phyloP scores from a whole-genome alignment of 2,113 vertebrate genomes.

The Herpetotheres cachinnans region DNA sequence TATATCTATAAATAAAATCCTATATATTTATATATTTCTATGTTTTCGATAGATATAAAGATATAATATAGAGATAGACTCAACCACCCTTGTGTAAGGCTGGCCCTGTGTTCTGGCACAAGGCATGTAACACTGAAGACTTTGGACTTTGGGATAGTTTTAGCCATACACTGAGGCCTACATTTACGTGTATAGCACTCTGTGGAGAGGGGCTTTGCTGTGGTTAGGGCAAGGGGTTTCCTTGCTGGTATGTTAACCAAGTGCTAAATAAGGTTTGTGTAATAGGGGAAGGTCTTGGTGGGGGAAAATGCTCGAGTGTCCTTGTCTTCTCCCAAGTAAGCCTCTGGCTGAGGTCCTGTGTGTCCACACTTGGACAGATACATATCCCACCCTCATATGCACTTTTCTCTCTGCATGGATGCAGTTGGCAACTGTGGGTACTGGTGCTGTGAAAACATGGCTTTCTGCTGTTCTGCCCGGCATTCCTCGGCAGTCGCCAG shows the following conservation, averaged over 20 bases:
- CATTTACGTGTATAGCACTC: neutral
- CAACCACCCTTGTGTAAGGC: slow-evolving; percentile 58
- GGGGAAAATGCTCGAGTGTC: neutral
- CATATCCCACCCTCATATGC: slow-evolving; percentile 1
- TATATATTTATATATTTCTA: slow-evolving; percentile 85
- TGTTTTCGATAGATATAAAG: slow-evolving; percentile 80
- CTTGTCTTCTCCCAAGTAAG: neutral
- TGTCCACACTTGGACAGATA: neutral
- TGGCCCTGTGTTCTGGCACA: slow-evolving; percentile 51
- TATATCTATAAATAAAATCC: slow-evolving; percentile 81
- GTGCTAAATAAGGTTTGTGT: neutral
- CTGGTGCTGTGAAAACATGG: neutral
- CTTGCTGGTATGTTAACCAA: neutral
- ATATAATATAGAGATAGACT: slow-evolving; percentile 77
- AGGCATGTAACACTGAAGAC: slow-evolving; percentile 42
- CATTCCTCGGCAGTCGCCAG: accelerated
- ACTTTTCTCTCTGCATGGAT: slow-evolving; percentile 20
- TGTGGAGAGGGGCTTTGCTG: neutral
- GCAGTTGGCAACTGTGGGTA: accelerated
- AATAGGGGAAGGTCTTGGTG: neutral
- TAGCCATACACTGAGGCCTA: slow-evolving; percentile 49
- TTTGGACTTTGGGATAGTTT: slow-evolving; percentile 31
- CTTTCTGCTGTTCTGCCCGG: neutral
- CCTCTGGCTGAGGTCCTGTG: neutral
- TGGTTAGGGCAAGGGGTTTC: neutral